These are phyloP conservation scores for Phasia obesa DNA, from an alignment of 2,888 invertebrate species.

Conservation along the genomic window DNA sequence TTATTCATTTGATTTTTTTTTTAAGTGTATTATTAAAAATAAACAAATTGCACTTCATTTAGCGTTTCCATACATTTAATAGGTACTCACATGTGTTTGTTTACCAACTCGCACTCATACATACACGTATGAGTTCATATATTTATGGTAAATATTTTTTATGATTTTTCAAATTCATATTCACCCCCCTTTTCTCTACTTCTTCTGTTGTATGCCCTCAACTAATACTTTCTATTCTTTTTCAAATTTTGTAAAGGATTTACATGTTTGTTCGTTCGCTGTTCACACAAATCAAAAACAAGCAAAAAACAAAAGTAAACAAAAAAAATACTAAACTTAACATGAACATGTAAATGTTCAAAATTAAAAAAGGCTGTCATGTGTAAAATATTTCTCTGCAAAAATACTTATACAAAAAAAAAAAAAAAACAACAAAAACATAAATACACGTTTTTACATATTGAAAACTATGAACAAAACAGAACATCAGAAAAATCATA, in stretches of 20 bases:
- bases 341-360: slow-evolving; percentile 66
- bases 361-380: slow-evolving; percentile 75
- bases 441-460: not conserved
- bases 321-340: slow-evolving; percentile 43
- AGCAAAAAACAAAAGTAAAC: not conserved
- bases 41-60: slow-evolving; percentile 3
- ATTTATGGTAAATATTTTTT: slow-evolving; percentile 41
- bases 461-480: not conserved
- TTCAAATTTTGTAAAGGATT: slow-evolving; percentile 57
- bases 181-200: not conserved
- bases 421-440: slow-evolving; percentile 1
- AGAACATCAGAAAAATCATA: not conserved
- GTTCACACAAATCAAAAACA: slow-evolving; percentile 38
- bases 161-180: not conserved
- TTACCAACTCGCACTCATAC: slow-evolving; percentile 19
- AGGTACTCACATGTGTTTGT: slow-evolving; percentile 34
- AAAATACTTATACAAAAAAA: slow-evolving; percentile 18
- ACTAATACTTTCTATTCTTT: slow-evolving; percentile 16
- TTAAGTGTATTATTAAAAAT: slow-evolving; percentile 12
- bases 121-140: slow-evolving; percentile 3
- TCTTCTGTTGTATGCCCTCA: not conserved
- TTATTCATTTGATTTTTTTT: not conserved
- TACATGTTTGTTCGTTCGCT: slow-evolving; percentile 42
- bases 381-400: slow-evolving; percentile 71
- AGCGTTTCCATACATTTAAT: slow-evolving; percentile 37